Evolutionary conservation across 2,888 invertebrate genomes (phyloP), one percentile per base, ranked within the genome.

Genomic region (Melieria crassipennis): DNA sequence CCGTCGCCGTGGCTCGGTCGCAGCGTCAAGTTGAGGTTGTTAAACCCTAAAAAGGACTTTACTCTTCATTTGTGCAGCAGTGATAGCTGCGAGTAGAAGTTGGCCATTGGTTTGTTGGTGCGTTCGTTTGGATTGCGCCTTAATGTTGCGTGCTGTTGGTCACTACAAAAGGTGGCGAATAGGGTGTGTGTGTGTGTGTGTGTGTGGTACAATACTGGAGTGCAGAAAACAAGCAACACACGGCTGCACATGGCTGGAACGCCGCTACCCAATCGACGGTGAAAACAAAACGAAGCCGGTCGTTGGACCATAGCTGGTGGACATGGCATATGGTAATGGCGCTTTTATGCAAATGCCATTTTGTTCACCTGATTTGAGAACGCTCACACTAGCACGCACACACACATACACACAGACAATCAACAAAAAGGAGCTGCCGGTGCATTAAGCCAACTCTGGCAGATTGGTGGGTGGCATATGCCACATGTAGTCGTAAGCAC

Each of bases 131-230:
- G 57, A 75, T 71, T 77, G 77, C 78, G 81, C 82, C 82, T 78
- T 78, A 75, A 78, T 77, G 75, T 83, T 82, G 84, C 83, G 82
- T 83, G 83, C 73, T 77, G 56, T 65, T 48, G 64, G 62, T 69
- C 75, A 78, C 77, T 57, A 75, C 56, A 67, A 73, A 74, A 63
- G 66, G 6, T 62, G 69, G 16, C 30, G 47, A 57, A 61, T 55
- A 7, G 11, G 43, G 56, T 67, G 69, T 69, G 3, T 45, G 50
- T 52, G 2, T 45, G 7, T 5, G n/a, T 9, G 43, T 11, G 13
- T 2, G 11, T 42, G 9, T 52, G 11, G 16, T 16, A 16, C 16
- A 16, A 16, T 16, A 16, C 16, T 16, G 16, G 16, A 16, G 16
- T 47, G 16, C 42, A 43, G 16, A 30, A 11, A n/a, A 30, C 13